Base-by-base conservation (phyloP, 2,113 vertebrate genomes). In the Xyrauchen texanus region DNA sequence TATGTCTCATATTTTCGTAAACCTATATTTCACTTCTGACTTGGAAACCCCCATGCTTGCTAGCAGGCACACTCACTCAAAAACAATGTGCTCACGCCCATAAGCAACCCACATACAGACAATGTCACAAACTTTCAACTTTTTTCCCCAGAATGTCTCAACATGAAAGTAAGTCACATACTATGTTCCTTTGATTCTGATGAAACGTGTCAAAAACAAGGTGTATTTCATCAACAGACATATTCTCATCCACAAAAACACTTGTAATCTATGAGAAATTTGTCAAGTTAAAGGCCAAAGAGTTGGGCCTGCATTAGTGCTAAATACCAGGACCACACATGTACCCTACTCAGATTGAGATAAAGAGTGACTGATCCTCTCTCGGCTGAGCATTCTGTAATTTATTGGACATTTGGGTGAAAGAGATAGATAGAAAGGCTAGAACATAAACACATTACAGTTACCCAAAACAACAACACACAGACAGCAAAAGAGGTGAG, bases 31-130 rank as follows among this genome's bases (percentile, higher is more conserved):
- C 16, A 77, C 53, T 16, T 60, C 46, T 8, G 45, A 63, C 16
- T 44, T 67, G 84, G 85, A 83, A 89, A 83, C 87, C 86, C 78
- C 77, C 76, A 76, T 68, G 81, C 87, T 79, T 82, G 81, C 84
- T 80, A 79, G 84, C 81, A 80, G 75, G 82, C 55, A 81, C 49
- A 76, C 71, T 64, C 65, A n/a, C 21, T 34, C 21, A 34, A 3
- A 34, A 34, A 34, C 21, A 34, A 34, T 3, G 3, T 34, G 21
- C 21, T 34, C 21, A 34, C 21, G 21, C 21, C 21, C 21, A 34
- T 1, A 34, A 1, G 3, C 63, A 74, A 53, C 85, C 80, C 78
- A 2, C 81, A 81, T 64, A 64, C 72, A 80, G 58, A 71, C 13
- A 34, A 34, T 34, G 21, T 34, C 21, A 34, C 21, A 3, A 4